Evolutionary conservation across 2,113 vertebrate genomes (phyloP), one percentile per base, ranked within the genome.

Genomic region (Hippopotamus amphibius): DNA sequence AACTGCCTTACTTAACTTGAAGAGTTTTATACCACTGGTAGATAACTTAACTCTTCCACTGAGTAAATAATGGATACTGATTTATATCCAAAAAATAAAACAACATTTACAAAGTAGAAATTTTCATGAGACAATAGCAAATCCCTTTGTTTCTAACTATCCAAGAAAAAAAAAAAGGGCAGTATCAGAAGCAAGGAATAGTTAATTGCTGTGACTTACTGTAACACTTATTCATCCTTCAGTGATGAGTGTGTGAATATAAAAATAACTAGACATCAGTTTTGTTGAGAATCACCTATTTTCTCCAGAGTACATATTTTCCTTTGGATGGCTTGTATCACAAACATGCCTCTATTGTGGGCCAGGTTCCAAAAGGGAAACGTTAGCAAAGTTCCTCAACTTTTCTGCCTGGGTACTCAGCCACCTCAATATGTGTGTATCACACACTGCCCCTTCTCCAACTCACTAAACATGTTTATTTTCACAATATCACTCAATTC

Each of bases 401-500:
- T 83, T 71, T 88, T 57, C 33, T 95, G 8, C 33, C 61, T 95
- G 63, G 10, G 19, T 21, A 33, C 15, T 71, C 10, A 50, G 48
- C 28, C 6, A 6, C 9, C 57, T 85, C 46, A 65, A 28, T 37
- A 28, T 12, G 17, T 12, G 17, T 87, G 22, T 65, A 41, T 24
- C 57, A 55, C 7, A 63, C 5, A 14, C 17, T 50, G 66, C 22
- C 5, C 14, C 16, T 93, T 12, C 41, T 82, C n/a, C 85, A 68
- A 55, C 12, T 46, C 48, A 72, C 50, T 68, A 50, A 91, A 61
- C 9, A 37, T 65, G 13, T 79, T 86, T 87, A 76, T 95, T 91
- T 96, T 84, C 81, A 77, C 48, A 94, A 1, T 76, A 46, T 97
- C 85, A 93, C 33, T 90, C 41, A 65, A 30, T 90, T 95, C 59